Base-by-base conservation (phyloP, 2,888 invertebrate species). In the Syritta pipiens region DNA sequence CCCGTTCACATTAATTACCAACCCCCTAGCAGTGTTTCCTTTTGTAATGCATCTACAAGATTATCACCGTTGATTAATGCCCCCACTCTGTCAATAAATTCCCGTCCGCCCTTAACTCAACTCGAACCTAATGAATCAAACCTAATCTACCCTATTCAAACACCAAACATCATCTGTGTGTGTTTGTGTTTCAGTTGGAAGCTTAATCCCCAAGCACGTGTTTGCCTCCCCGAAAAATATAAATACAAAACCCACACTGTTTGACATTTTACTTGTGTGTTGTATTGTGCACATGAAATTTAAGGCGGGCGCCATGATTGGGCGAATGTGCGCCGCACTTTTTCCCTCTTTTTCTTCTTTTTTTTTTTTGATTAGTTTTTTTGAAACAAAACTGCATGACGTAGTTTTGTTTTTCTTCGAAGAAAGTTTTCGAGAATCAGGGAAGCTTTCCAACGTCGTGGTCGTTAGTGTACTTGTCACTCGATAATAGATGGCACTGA, bases 191-290 rank as follows among this genome's bases (percentile, higher is more conserved):
- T 32, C 42, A 65, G 63, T 57, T 2, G 7, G 46, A 67, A 65
- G 55, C 53, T 62, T 62, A 68, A 62, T 49, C 57, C 35, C 44
- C 35, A 30, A 79, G 67, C 79, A 79, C 79, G 74, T 79, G 72
- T 79, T 65, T 72, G 5, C 35, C 42, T 48, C 24, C 49, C 5
- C n/a, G 1, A 24, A 32, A 19, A 3, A 26, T 17, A 10, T n/a
- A 7, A 3, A 19, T 5, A 24, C 40, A 12, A 26, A 12, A 20
- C 3, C 24, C 22, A 14, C n/a, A n/a, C n/a, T n/a, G n/a, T n/a
- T n/a, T n/a, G n/a, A n/a, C n/a, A n/a, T n/a, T n/a, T n/a, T n/a
- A n/a, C n/a, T n/a, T n/a, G n/a, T n/a, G n/a, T n/a, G n/a, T n/a
- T n/a, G n/a, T n/a, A n/a, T n/a, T n/a, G n/a, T n/a, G n/a, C n/a